Evolutionary conservation across 2,888 invertebrate species (phyloP).

Genomic region (Hesperia comma): DNA sequence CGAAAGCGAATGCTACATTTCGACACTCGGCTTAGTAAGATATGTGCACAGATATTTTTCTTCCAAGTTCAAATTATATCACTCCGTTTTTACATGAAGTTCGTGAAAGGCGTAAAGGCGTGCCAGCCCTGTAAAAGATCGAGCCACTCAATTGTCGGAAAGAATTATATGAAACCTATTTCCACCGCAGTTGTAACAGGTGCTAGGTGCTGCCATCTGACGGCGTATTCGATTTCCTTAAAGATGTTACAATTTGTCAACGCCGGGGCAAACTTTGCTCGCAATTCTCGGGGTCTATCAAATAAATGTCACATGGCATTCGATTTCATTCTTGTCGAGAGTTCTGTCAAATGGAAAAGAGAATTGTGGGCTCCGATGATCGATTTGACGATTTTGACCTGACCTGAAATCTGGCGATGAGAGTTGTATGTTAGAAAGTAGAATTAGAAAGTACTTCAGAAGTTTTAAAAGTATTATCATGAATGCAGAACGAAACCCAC

Average conservation of each 20-base stretch:
- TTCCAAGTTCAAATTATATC: not conserved
- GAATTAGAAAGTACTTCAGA: not conserved
- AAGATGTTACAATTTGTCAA: conserved; percentile 34
- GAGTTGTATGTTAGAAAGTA: not conserved
- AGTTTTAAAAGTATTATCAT: too few relatives aligned
- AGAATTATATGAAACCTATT: conserved; percentile 33
- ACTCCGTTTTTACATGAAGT: not conserved
- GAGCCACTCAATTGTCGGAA: conserved; percentile 24
- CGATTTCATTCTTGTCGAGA: conserved; percentile 13
- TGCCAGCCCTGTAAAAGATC: conserved; percentile 19
- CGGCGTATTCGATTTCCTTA: conserved; percentile 27
- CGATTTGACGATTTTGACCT: not conserved
- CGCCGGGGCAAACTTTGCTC: conserved; percentile 3
- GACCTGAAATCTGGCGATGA: not conserved
- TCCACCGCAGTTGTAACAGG: conserved; percentile 33
- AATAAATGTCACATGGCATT: conserved; percentile 34
- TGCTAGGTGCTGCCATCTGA: conserved; percentile 35
- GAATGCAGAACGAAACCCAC: too few relatives aligned
- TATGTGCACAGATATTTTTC: too few relatives aligned
- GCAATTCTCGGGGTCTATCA: conserved; percentile 20
- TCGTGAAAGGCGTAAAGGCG: not conserved
- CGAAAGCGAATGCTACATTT: too few relatives aligned
- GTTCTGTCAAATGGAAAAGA: not conserved
- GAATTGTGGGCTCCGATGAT: not conserved
- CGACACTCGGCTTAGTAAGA: too few relatives aligned